phyloP scores from a whole-genome alignment of 2,888 invertebrate species.

The Lordiphosa andalusiaca region DNA sequence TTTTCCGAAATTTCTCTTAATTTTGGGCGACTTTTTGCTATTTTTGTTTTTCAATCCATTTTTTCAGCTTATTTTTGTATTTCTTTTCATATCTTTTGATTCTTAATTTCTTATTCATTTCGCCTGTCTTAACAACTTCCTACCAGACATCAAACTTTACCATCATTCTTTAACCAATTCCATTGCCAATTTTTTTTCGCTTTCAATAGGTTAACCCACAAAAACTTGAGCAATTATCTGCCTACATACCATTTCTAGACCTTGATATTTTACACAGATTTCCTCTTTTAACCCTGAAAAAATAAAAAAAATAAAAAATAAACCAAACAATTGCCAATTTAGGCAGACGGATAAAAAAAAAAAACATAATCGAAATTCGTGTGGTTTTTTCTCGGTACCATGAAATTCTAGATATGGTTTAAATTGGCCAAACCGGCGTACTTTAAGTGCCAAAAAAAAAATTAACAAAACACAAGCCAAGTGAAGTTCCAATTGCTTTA shows the following conservation, averaged over 20 bases:
- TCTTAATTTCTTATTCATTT: too few relatives aligned
- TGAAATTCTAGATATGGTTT: constrained; percentile 57
- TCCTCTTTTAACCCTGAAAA: constrained; percentile 9
- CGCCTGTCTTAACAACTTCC: not conserved
- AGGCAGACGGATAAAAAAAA: constrained; percentile 15
- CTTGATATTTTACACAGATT: constrained; percentile 23
- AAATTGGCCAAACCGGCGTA: constrained; percentile 49
- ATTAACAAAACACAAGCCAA: constrained; percentile 16
- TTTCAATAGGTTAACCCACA: constrained; percentile 20
- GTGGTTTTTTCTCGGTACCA: constrained; percentile 31
- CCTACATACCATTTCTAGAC: constrained; percentile 17
- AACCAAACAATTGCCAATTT: constrained; percentile 41
- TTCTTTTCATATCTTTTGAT: too few relatives aligned
- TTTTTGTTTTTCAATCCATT: too few relatives aligned
- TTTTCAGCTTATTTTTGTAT: too few relatives aligned
- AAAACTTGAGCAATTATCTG: constrained; percentile 31
- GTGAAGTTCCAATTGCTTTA: constrained; percentile 35
- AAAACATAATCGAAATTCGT: constrained; percentile 42
- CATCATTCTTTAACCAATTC: constrained; percentile 17
- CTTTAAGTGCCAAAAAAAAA: constrained; percentile 16
- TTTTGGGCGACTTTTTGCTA: too few relatives aligned
- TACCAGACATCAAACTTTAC: constrained; percentile 17
- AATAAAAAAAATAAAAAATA: constrained; percentile 29
- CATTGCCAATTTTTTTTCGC: constrained; percentile 20
- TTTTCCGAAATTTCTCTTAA: too few relatives aligned